A percentile compares a stretch with the other conserved stretches of the same genome.
Evolutionary conservation across 2,888 invertebrate species (phyloP).

Genomic region (Sesia bembeciformis): DNA sequence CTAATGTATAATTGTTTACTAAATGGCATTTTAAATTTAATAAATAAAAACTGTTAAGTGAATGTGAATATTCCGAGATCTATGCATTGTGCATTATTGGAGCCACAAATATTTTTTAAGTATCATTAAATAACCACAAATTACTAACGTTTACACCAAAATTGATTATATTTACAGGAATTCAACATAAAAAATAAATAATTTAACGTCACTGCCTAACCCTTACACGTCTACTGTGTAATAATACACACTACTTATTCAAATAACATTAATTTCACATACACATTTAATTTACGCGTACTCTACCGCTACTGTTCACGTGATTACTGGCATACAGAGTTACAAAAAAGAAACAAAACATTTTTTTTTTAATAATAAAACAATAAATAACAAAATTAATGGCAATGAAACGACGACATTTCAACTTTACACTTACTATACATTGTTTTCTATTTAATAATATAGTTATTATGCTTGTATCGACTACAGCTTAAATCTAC

Average conservation of each 20-base stretch:
- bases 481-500: constrained; percentile 47
- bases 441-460: constrained; percentile 15
- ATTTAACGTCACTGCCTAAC: constrained; percentile 62
- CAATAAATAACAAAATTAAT: constrained; percentile 69
- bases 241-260: constrained; percentile 48
- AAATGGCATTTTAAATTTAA: constrained; percentile 19
- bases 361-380: constrained; percentile 52
- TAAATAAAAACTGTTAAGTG: constrained; percentile 27
- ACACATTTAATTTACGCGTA: constrained; percentile 39
- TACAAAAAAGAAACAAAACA: constrained; percentile 40
- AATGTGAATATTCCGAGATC: constrained; percentile 36
- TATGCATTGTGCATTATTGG: constrained; percentile 24
- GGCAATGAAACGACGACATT: constrained; percentile 39
- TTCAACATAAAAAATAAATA: constrained; percentile 73
- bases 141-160: constrained; percentile 59
- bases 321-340: constrained; percentile 66
- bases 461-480: constrained; percentile 43
- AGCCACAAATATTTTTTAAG: constrained; percentile 31
- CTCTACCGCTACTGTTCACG: constrained; percentile 30
- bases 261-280: constrained; percentile 48
- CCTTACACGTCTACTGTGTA: constrained; percentile 62
- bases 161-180: constrained; percentile 64
- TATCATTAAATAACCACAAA: constrained; percentile 59
- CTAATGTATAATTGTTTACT: constrained; percentile 12
- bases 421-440: constrained; percentile 30